These are phyloP conservation scores for Melanotaenia parkinsoni DNA, from an alignment of 2,797 vertebrate species.

Conservation along the genomic window DNA sequence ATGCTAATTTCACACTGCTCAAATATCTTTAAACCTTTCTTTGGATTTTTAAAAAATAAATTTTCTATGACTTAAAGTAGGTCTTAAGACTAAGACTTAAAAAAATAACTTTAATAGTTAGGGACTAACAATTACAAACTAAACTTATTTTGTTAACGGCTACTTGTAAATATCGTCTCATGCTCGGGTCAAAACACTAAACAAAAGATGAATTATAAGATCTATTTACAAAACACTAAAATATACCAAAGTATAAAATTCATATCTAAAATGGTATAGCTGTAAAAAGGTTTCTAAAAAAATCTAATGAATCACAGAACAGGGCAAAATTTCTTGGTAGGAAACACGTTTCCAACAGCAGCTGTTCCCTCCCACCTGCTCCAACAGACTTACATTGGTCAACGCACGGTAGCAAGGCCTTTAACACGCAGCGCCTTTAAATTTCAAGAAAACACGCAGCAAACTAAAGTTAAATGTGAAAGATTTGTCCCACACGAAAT, in stretches of 20 bases:
- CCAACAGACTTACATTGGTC: slow-evolving; percentile 58
- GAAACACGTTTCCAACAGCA: slow-evolving; percentile 69
- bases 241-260: neutral
- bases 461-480: neutral
- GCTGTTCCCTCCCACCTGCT: slow-evolving; percentile 79
- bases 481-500: neutral
- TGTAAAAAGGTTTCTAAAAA: neutral
- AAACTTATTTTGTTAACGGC: neutral
- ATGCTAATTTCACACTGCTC: neutral
- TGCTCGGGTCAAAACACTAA: neutral
- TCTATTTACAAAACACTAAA: neutral
- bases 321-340: slow-evolving; percentile 50
- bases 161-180: neutral
- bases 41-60: too few relatives aligned
- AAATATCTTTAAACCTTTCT: neutral
- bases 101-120: too few relatives aligned
- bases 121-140: too few relatives aligned
- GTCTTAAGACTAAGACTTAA: too few relatives aligned
- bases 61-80: too few relatives aligned
- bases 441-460: slow-evolving; percentile 14
- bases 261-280: neutral
- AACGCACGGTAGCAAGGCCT: slow-evolving; percentile 73
- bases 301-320: neutral
- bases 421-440: slow-evolving; percentile 64
- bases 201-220: neutral